Evolutionary conservation across 2,113 vertebrate genomes (phyloP).

Genomic region (Platysternon megacephalum): DNA sequence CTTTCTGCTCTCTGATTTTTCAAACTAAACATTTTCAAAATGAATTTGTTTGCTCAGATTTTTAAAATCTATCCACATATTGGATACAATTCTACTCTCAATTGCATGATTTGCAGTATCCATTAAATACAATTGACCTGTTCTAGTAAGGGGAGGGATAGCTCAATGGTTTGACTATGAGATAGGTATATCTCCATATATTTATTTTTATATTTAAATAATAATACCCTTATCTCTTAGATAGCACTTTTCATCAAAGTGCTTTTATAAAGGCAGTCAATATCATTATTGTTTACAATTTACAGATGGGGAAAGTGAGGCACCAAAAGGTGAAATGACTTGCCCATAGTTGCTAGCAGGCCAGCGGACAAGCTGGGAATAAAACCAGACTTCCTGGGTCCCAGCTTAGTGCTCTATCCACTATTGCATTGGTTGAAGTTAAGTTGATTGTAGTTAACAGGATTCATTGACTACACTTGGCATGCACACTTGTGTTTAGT

Average conservation of each 20-base stretch:
- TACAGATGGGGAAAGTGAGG: background rate
- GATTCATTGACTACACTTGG: background rate
- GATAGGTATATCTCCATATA: no score
- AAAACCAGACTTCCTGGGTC: background rate
- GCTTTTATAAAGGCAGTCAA: background rate
- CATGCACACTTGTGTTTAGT: background rate
- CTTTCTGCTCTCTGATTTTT: background rate
- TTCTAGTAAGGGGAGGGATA: no score
- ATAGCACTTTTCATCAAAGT: background rate
- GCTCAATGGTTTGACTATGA: no score
- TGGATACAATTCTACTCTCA: background rate
- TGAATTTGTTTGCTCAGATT: constrained; percentile 4
- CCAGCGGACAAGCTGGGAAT: background rate
- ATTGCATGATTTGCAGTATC: background rate
- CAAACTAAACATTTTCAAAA: constrained; percentile 13
- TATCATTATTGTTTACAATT: background rate
- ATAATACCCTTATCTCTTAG: background rate
- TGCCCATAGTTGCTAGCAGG: background rate
- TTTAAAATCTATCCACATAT: background rate
- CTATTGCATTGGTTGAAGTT: background rate
- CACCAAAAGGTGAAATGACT: background rate
- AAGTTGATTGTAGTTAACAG: background rate
- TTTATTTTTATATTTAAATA: no score
- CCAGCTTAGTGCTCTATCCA: background rate
- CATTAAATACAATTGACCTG: background rate